A percentile compares a stretch with the other conserved stretches of the same genome.
These are phyloP conservation scores for Trichonephila clavata DNA, from an alignment of 1,140 invertebrate species.

Conservation along the genomic window DNA sequence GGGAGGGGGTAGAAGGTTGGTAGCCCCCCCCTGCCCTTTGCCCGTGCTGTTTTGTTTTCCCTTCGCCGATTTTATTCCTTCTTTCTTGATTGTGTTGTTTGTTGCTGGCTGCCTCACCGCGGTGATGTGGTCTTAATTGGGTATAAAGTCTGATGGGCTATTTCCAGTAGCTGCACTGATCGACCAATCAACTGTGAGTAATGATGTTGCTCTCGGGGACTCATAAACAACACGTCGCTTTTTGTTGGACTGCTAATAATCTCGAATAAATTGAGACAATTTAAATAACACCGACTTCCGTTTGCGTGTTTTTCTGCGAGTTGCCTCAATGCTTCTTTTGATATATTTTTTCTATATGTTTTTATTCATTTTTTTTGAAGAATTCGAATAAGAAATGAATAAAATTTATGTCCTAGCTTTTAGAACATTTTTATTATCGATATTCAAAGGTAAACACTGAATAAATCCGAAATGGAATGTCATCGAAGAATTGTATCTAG, in stretches of 20 bases:
- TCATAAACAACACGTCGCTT: background rate
- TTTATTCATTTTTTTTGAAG: too few species aligned
- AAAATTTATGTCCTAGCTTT: too few species aligned
- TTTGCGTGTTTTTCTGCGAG: too few species aligned
- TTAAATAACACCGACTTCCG: too few species aligned
- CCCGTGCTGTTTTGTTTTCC: conserved; percentile 15
- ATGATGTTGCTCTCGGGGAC: background rate
- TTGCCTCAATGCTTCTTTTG: too few species aligned
- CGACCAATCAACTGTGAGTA: background rate
- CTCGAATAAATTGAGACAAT: too few species aligned
- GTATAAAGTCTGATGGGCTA: background rate
- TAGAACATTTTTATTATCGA: too few species aligned
- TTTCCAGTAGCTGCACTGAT: background rate
- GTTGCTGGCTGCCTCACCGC: background rate
- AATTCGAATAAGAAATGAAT: too few species aligned
- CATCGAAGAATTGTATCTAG: too few species aligned
- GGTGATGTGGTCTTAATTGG: conserved; percentile 1
- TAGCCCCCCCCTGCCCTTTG: background rate
- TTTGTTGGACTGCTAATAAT: background rate
- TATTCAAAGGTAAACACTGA: too few species aligned
- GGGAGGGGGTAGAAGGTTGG: background rate
- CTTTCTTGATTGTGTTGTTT: background rate
- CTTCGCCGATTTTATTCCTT: background rate
- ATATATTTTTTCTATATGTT: too few species aligned
- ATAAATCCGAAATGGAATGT: too few species aligned